Base-by-base conservation (phyloP, 2,888 invertebrate species). In the Leptura quadrifasciata region DNA sequence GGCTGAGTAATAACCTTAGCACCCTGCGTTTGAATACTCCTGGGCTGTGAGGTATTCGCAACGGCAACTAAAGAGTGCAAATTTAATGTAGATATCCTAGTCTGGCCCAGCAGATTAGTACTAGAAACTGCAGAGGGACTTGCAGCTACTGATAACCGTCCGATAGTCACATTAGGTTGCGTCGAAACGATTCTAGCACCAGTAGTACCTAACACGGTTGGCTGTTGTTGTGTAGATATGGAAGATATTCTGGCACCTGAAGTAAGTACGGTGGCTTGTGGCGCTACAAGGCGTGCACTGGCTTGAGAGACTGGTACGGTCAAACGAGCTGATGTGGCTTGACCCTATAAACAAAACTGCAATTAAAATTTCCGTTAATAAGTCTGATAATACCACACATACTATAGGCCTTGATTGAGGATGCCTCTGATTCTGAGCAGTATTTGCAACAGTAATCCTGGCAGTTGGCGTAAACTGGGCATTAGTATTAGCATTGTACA, bases 1-100 rank as follows among this genome's bases (percentile, higher is more conserved):
- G 88, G 85, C 76, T 89, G 89, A 27, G 89, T 86, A 55, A 90
- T 89, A 76, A 90, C 89, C 83, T 90, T 89, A 20, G 88, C 83
- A 5, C 86, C 86, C 76, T 88, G 87, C 8, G 87, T 80, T 72
- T 86, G 86, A 31, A 86, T 81, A 47, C 79, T 82, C 35, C 88
- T 84, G 5, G 82, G 81, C 67, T 86, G 86, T 0, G 85, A 77
- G 52, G 84, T 84, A 75, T 86, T 87, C 0, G 87, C 86, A 8
- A 88, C 87, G 9, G 87, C 87, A 12, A 89, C 86, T 27, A 88
- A 79, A 4, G 88, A 87, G 75, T 88, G 87, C 74, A 88, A 80
- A 76, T 88, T 87, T 72, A 88, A 80, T 0, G 88, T 86, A 2
- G 88, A 86, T 77, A 88, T 85, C 64, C 88, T 84, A 1, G 88